These are phyloP conservation scores for Ciconia maguari DNA, from an alignment of 2,113 vertebrate species.

Conservation along the genomic window DNA sequence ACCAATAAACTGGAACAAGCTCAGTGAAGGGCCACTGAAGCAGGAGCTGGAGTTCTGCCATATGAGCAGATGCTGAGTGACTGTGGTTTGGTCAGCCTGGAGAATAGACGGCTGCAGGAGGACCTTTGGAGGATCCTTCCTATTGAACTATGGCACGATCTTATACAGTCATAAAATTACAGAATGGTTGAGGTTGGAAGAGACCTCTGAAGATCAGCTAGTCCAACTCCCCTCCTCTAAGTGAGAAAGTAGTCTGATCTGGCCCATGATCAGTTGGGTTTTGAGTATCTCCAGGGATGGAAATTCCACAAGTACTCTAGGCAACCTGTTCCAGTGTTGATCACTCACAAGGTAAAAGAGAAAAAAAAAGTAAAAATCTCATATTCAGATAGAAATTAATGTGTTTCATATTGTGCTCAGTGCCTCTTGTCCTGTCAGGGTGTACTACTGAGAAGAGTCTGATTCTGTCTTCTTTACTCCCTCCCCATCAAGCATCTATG, in stretches of 20 bases:
- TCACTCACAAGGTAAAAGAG: too few relatives aligned
- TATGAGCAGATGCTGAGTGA: neutral
- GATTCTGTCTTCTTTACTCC: neutral
- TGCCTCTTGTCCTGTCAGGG: too few relatives aligned
- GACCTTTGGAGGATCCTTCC: neutral
- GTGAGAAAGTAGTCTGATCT: neutral
- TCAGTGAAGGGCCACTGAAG: neutral
- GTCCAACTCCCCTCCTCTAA: neutral
- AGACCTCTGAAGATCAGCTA: neutral
- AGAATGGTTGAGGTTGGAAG: neutral
- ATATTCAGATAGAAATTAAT: neutral
- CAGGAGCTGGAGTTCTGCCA: neutral
- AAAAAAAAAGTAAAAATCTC: neutral
- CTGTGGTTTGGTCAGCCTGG: neutral
- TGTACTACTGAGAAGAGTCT: too few relatives aligned
- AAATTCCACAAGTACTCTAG: neutral
- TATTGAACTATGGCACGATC: neutral
- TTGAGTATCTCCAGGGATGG: neutral
- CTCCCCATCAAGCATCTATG: neutral
- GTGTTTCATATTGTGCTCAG: too few relatives aligned
- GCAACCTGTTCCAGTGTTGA: neutral
- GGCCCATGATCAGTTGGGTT: neutral
- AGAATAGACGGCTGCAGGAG: neutral
- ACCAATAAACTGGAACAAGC: neutral
- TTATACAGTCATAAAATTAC: neutral